Percentiles rank a stretch among this genome's conserved stretches.
phyloP scores from a whole-genome alignment of 2,888 invertebrate species.

The Clitarchus hookeri region DNA sequence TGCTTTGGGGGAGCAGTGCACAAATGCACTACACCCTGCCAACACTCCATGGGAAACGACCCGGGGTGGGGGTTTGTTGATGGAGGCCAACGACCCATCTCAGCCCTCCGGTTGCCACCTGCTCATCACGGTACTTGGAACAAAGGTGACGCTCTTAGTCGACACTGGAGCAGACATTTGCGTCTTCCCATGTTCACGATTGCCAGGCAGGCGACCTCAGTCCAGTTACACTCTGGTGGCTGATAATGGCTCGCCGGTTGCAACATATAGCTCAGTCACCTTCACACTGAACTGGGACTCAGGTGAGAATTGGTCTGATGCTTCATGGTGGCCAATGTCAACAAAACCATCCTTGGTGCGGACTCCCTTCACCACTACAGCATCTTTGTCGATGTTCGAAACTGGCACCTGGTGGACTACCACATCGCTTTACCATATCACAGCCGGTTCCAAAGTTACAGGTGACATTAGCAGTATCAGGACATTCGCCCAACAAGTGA shows the following conservation, averaged over 20 bases:
- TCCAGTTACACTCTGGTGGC: conserved; percentile 47
- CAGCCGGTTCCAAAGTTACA: no score
- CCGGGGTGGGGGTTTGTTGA: not conserved
- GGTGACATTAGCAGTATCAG: no score
- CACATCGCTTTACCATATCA: no score
- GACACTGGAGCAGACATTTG: conserved; percentile 44
- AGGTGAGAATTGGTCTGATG: conserved; percentile 42
- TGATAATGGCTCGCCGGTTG: conserved; percentile 48
- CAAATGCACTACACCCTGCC: not conserved
- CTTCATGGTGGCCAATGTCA: conserved; percentile 44
- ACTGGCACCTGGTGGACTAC: not conserved
- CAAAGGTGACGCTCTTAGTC: conserved; percentile 37
- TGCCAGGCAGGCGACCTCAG: conserved; percentile 40
- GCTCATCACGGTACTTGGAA: not conserved
- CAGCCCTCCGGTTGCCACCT: not conserved
- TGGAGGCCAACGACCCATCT: not conserved
- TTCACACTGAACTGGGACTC: conserved; percentile 47
- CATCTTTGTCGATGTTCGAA: conserved; percentile 31
- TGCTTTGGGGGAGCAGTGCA: not conserved
- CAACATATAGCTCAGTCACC: no score
- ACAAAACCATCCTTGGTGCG: conserved; percentile 43
- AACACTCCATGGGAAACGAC: not conserved
- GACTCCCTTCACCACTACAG: conserved; percentile 41
- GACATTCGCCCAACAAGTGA: no score
- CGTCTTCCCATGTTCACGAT: conserved; percentile 39